Conservation (phyloP, 2,888 invertebrate genomes). For the Anorthoa munda region DNA sequence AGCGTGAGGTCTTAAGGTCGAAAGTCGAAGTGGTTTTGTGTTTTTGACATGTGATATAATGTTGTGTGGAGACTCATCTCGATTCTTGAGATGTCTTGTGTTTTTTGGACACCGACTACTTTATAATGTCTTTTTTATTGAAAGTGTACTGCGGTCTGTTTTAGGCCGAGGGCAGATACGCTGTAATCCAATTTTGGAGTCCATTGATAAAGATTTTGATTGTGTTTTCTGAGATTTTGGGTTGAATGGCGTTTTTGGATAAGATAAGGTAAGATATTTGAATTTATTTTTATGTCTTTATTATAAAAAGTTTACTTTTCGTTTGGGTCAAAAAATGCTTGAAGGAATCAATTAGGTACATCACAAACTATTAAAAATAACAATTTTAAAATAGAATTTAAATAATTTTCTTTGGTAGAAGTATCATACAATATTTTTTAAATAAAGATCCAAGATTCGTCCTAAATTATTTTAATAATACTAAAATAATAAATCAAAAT, state of each 20-base stretch:
- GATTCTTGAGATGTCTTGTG: slow-evolving; percentile 73
- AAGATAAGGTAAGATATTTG: slow-evolving; percentile 21
- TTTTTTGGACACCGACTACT: slow-evolving; percentile 80
- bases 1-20: slow-evolving; percentile 54
- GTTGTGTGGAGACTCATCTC: slow-evolving; percentile 70
- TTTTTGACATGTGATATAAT: slow-evolving; percentile 38
- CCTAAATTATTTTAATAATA: background rate
- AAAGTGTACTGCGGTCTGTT: slow-evolving; percentile 72
- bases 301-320: background rate
- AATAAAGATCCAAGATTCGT: no score
- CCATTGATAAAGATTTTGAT: slow-evolving; percentile 64
- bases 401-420: background rate
- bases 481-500: background rate
- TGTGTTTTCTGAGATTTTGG: slow-evolving; percentile 48
- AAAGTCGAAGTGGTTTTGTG: slow-evolving; percentile 48
- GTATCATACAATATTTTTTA: no score
- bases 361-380: no score
- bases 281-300: background rate
- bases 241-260: slow-evolving; percentile 16
- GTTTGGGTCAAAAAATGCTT: background rate
- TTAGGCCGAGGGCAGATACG: slow-evolving; percentile 64
- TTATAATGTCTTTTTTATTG: slow-evolving; percentile 85
- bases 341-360: no score
- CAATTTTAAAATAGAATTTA: background rate
- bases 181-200: slow-evolving; percentile 67